Evolutionary conservation across 1,140 invertebrate species (phyloP).

Genomic region (Drosophila truncata): DNA sequence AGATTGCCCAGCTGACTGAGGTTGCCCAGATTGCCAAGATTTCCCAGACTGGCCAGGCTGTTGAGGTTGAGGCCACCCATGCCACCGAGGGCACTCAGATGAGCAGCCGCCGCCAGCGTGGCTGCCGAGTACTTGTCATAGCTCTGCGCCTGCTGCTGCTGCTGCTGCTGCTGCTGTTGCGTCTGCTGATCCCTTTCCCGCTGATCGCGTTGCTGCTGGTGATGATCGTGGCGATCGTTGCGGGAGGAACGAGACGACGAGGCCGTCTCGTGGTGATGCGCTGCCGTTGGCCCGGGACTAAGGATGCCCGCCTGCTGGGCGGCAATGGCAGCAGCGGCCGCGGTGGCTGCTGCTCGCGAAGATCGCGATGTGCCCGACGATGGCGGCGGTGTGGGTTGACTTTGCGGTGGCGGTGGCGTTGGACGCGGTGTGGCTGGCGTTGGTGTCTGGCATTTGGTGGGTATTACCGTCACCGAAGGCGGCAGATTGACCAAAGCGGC

Average conservation of each 20-base stretch:
- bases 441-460: conserved; percentile 83
- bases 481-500: conserved; percentile 81
- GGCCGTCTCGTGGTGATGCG: conserved; percentile 85
- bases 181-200: conserved; percentile 80
- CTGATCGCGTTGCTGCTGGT: conserved; percentile 85
- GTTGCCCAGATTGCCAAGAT: conserved; percentile 68
- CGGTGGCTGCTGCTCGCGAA: conserved; percentile 78
- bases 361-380: conserved; percentile 85
- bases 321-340: conserved; percentile 85
- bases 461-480: conserved; percentile 82
- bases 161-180: conserved; percentile 81
- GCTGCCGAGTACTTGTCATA: conserved; percentile 86
- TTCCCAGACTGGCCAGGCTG: conserved; percentile 72
- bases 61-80: conserved; percentile 79
- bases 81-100: conserved; percentile 77
- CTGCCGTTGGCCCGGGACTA: conserved; percentile 86
- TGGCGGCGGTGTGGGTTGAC: conserved; percentile 81
- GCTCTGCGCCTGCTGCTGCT: conserved; percentile 77
- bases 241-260: conserved; percentile 56
- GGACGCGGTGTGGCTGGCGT: conserved; percentile 85
- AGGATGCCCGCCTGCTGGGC: conserved; percentile 86
- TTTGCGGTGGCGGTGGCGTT: conserved; percentile 77
- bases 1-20: conserved; percentile 84
- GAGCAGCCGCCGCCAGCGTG: conserved; percentile 85
- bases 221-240: conserved; percentile 70